Conservation (phyloP, 2,888 invertebrate genomes). For the Euplexia lucipara region DNA sequence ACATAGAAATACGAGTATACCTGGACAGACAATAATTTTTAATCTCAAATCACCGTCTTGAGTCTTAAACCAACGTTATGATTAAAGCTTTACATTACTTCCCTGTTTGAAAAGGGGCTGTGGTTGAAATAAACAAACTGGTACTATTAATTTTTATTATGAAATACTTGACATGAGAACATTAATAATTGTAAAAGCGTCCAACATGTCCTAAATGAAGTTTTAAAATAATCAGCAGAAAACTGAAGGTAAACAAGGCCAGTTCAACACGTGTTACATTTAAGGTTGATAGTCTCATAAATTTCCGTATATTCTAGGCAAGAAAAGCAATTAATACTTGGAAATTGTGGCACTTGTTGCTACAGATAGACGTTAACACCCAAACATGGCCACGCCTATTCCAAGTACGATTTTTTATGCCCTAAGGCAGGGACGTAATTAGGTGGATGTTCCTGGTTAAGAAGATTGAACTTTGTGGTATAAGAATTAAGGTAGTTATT, state of each 20-base stretch:
- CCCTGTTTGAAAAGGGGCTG: too few relatives aligned
- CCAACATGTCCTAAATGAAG: too few relatives aligned
- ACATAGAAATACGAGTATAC: too few relatives aligned
- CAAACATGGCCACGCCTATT: conserved; percentile 54
- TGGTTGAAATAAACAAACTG: too few relatives aligned
- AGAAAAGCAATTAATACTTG: conserved; percentile 54
- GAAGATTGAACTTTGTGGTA: conserved; percentile 12
- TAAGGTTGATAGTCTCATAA: conserved; percentile 28
- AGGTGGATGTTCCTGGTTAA: conserved; percentile 14
- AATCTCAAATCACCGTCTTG: too few relatives aligned
- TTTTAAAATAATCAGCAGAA: too few relatives aligned
- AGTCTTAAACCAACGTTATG: too few relatives aligned
- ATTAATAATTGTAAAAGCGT: too few relatives aligned
- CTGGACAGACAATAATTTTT: too few relatives aligned
- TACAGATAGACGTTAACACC: conserved; percentile 53
- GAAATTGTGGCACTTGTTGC: conserved; percentile 58
- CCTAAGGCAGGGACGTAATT: conserved; percentile 63
- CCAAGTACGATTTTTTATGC: conserved; percentile 48
- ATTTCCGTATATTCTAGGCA: conserved; percentile 19
- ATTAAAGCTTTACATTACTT: too few relatives aligned
- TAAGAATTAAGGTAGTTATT: conserved; percentile 17
- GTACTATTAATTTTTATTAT: too few relatives aligned
- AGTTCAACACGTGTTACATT: neutral
- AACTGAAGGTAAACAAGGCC: neutral
- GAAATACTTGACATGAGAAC: too few relatives aligned